Conservation (phyloP, 2,113 vertebrate genomes). For the Sakesphorus luctuosus region DNA sequence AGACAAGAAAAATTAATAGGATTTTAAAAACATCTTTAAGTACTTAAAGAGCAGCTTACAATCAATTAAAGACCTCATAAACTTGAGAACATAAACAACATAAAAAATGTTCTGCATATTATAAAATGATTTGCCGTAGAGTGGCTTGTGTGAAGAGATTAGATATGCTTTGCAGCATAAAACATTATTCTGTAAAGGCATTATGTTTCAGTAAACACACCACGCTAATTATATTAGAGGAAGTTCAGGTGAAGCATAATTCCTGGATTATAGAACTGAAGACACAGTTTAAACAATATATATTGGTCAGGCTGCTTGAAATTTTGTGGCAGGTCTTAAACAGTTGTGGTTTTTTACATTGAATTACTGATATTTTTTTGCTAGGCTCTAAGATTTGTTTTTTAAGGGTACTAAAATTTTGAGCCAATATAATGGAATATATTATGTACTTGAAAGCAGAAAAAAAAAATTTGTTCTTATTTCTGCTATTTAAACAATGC, state of each 20-base stretch:
- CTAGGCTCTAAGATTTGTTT: neutral
- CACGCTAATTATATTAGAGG: slow-evolving; percentile 56
- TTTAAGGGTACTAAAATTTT: neutral
- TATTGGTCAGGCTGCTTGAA: neutral
- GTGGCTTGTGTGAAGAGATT: slow-evolving; percentile 56
- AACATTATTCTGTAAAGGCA: slow-evolving; percentile 59
- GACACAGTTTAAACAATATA: neutral
- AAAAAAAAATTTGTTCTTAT: neutral
- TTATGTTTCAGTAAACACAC: slow-evolving; percentile 57
- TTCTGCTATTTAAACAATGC: neutral
- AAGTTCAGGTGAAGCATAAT: slow-evolving; percentile 52
- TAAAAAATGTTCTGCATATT: slow-evolving; percentile 5
- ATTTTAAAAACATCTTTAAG: neutral
- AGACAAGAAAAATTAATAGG: slow-evolving; percentile 17
- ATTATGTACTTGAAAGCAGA: neutral
- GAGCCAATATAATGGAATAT: neutral
- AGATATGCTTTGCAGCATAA: slow-evolving; percentile 53
- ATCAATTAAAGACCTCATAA: slow-evolving; percentile 52
- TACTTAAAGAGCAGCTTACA: slow-evolving; percentile 52
- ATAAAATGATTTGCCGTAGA: slow-evolving; percentile 46
- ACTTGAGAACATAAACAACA: slow-evolving; percentile 27
- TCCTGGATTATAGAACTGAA: slow-evolving; percentile 33
- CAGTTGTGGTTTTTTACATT: neutral
- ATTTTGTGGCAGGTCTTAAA: neutral
- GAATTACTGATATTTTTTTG: neutral